phyloP scores from a whole-genome alignment of 2,113 vertebrate species.

The Apaloderma vittatum region DNA sequence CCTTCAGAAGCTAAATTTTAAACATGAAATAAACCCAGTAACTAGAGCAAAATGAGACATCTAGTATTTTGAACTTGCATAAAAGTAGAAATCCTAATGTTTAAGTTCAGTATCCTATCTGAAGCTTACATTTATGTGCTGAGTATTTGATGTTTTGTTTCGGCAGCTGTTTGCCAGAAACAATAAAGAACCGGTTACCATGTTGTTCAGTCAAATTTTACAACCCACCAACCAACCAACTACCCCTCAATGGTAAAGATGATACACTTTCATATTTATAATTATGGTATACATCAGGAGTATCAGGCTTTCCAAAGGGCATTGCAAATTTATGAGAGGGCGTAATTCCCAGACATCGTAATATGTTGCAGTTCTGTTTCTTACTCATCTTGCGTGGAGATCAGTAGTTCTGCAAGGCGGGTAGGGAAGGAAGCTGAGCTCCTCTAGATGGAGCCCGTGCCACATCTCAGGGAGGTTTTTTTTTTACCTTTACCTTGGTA shows the following conservation, averaged over 20 bases:
- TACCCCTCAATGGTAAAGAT: not conserved
- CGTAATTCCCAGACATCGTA: rapidly evolving
- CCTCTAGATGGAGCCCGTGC: conserved; percentile 53
- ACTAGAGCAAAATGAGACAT: not conserved
- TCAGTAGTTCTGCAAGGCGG: rapidly evolving
- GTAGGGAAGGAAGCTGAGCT: not conserved
- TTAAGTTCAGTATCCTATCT: not conserved
- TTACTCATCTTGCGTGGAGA: not conserved
- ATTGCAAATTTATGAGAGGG: not conserved
- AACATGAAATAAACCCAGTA: not conserved
- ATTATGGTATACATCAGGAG: not conserved
- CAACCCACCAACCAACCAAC: not conserved
- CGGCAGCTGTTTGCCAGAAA: not conserved
- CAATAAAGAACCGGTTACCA: not conserved
- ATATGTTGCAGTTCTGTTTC: not conserved
- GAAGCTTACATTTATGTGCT: not conserved
- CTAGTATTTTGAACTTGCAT: not conserved
- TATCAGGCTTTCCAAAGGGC: not conserved
- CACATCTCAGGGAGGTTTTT: not conserved
- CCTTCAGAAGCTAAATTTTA: not conserved
- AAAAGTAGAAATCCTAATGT: not conserved
- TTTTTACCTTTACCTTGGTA: rapidly evolving
- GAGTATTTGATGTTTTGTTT: not conserved
- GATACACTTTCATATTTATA: not conserved
- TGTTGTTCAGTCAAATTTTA: not conserved